Conservation (phyloP, 2,797 vertebrate species). For the Lindbergichthys nudifrons region DNA sequence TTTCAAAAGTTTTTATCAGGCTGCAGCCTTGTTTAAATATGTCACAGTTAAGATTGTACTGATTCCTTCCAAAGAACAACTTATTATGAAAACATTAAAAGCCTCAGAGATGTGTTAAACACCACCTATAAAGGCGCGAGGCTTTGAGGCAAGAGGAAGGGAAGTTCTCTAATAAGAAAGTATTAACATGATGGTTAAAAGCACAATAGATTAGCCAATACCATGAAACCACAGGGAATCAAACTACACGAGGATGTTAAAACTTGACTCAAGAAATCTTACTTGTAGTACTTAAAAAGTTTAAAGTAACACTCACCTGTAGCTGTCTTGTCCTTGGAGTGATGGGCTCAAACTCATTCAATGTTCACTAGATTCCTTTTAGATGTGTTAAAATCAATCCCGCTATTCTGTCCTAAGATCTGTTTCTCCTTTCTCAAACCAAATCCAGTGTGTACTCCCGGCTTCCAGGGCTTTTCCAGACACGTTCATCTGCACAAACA, state of each 20-base stretch:
- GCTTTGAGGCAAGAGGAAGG: no score
- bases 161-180: neutral
- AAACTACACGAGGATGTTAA: neutral
- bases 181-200: neutral
- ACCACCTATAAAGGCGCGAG: neutral
- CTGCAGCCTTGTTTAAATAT: neutral
- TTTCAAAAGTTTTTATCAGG: neutral
- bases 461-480: slow-evolving; percentile 4
- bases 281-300: neutral
- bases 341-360: slow-evolving; percentile 25
- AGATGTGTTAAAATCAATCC: slow-evolving; percentile 1
- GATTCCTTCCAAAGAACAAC: neutral
- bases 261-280: neutral
- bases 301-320: slow-evolving; percentile 60
- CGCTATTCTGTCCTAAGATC: neutral
- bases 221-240: neutral
- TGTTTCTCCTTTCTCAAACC: neutral
- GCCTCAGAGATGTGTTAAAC: neutral
- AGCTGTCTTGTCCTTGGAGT: slow-evolving; percentile 11
- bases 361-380: neutral
- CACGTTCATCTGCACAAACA: slow-evolving; percentile 1
- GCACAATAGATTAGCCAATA: neutral
- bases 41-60: neutral
- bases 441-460: neutral
- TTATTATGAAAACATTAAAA: neutral